phyloP scores from a whole-genome alignment of 2,113 vertebrate genomes.

The Aphyosemion australe region DNA sequence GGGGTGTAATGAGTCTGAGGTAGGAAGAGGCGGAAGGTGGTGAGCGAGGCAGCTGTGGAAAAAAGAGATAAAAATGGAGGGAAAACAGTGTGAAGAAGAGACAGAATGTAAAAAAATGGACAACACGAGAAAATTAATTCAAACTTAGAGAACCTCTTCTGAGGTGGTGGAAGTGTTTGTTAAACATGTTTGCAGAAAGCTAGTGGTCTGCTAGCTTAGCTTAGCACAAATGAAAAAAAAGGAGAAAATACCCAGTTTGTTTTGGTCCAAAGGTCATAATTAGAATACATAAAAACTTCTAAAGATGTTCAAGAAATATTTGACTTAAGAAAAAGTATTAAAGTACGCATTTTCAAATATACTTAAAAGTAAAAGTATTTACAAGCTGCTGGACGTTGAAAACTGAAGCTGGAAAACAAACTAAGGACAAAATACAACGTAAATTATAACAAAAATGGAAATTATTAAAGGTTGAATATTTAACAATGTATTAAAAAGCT shows the following conservation, averaged over 20 bases:
- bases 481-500: no score
- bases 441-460: no score
- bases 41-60: slow-evolving; percentile 31
- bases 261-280: not conserved
- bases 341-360: no score
- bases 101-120: not conserved
- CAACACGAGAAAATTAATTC: not conserved
- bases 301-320: no score
- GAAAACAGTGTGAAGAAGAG: slow-evolving; percentile 9
- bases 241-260: not conserved
- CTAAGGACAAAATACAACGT: no score
- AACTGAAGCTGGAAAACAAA: no score
- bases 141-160: not conserved
- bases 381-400: no score
- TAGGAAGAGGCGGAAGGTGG: slow-evolving; percentile 41
- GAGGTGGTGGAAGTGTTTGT: not conserved
- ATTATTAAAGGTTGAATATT: no score
- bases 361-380: no score
- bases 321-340: no score
- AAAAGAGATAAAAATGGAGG: slow-evolving; percentile 6
- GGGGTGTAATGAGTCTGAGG: slow-evolving; percentile 71
- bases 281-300: not conserved
- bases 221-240: slow-evolving; percentile 10
- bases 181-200: not conserved
- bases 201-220: slow-evolving; percentile 6